These are phyloP conservation scores for Ophraella communa DNA, from an alignment of 2,888 invertebrate genomes.

Conservation along the genomic window DNA sequence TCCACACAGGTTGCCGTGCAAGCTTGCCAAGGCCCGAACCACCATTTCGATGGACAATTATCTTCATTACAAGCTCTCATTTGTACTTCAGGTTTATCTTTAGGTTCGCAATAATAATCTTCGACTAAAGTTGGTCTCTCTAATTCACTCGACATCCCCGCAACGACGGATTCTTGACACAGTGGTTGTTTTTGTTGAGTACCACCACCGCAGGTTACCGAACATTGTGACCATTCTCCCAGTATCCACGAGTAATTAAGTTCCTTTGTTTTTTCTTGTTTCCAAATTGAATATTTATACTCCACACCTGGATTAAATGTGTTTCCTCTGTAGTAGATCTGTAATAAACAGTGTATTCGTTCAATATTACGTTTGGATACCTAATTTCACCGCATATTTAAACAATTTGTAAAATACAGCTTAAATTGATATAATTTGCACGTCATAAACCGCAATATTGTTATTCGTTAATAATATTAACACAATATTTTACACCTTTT, in stretches of 20 bases:
- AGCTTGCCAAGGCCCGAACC: conserved; percentile 86
- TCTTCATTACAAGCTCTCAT: conserved; percentile 71
- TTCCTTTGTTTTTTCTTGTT: conserved; percentile 64
- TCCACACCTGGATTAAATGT: conserved; percentile 81
- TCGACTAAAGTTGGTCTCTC: conserved; percentile 57
- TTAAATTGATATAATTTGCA: too few species aligned
- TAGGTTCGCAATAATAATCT: conserved; percentile 53
- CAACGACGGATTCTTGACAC: conserved; percentile 59
- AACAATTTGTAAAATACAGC: too few species aligned
- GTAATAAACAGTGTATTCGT: conserved; percentile 37
- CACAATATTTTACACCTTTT: too few species aligned
- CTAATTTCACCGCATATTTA: neutral
- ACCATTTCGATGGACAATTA: conserved; percentile 80
- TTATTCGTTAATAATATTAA: too few species aligned
- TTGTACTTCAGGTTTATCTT: conserved; percentile 66
- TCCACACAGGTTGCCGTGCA: conserved; percentile 73
- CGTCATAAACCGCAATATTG: too few species aligned
- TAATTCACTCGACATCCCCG: conserved; percentile 58
- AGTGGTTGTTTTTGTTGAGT: conserved; percentile 65
- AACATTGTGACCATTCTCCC: conserved; percentile 83
- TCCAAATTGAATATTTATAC: conserved; percentile 83
- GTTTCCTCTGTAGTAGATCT: conserved; percentile 76
- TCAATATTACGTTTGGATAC: neutral
- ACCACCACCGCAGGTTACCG: conserved; percentile 80
- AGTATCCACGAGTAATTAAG: conserved; percentile 76